Percentiles rank a stretch among this genome's conserved stretches.
phyloP scores from a whole-genome alignment of 2,113 vertebrate genomes.

The Heterotis niloticus region DNA sequence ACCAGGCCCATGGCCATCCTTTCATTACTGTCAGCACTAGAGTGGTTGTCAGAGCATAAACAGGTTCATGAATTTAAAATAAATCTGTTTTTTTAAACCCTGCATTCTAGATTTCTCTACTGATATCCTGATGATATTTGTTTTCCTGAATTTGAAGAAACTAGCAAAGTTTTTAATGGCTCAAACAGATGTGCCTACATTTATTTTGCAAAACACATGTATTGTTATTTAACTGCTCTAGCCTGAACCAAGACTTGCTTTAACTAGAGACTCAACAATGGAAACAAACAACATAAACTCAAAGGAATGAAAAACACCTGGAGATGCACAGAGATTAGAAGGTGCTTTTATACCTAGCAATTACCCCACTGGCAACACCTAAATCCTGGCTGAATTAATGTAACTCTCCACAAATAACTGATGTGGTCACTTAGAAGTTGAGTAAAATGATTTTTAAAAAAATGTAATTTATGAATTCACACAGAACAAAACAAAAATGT shows the following conservation, averaged over 20 bases:
- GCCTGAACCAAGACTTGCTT: not conserved
- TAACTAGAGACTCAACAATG: not conserved
- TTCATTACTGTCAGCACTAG: not conserved
- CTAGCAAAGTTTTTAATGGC: not conserved
- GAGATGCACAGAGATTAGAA: not conserved
- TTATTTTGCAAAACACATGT: no score
- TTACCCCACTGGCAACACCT: no score
- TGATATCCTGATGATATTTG: not conserved
- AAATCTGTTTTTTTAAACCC: not conserved
- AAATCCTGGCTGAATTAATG: not conserved
- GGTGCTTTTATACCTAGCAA: not conserved
- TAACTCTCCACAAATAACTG: not conserved
- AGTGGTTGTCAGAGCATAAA: not conserved
- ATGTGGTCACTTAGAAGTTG: not conserved
- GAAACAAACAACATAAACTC: not conserved
- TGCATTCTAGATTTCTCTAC: not conserved
- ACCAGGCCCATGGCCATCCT: no score
- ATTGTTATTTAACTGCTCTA: not conserved
- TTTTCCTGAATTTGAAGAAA: slow-evolving; percentile 11
- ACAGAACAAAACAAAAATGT: not conserved
- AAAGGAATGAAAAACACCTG: not conserved
- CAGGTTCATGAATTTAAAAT: not conserved
- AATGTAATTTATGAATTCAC: not conserved
- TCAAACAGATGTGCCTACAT: not conserved
- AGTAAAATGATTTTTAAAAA: not conserved